A percentile compares a stretch with the other conserved stretches of the same genome.
These are phyloP conservation scores for Percina caprodes DNA, from an alignment of 2,113 vertebrate genomes.

Conservation along the genomic window DNA sequence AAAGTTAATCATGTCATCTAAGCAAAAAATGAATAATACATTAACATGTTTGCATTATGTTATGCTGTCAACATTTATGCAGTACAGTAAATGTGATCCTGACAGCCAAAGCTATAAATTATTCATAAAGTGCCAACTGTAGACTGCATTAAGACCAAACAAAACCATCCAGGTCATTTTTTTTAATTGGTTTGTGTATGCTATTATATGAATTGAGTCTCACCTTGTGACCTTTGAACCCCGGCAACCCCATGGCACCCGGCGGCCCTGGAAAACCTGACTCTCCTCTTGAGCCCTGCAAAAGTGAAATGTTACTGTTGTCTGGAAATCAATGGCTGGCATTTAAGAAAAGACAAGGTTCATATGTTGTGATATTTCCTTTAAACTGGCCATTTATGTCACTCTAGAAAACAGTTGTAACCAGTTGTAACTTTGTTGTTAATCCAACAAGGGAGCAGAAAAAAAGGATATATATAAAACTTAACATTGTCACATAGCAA, in stretches of 20 bases:
- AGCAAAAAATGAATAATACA: slow-evolving; percentile 58
- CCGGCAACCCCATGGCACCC: slow-evolving; percentile 73
- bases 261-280: slow-evolving; percentile 73
- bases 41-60: slow-evolving; percentile 36
- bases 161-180: slow-evolving; percentile 11
- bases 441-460: neutral
- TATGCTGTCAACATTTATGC: slow-evolving; percentile 23
- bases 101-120: slow-evolving; percentile 45
- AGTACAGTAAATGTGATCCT: slow-evolving; percentile 50
- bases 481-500: too few relatives aligned
- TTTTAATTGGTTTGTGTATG: neutral
- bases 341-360: neutral
- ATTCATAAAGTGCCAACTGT: slow-evolving; percentile 48
- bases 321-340: neutral
- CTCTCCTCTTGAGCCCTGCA: slow-evolving; percentile 76
- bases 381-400: slow-evolving; percentile 2
- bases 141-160: slow-evolving; percentile 25
- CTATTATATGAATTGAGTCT: slow-evolving; percentile 1
- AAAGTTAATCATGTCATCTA: slow-evolving; percentile 53
- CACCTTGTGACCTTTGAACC: slow-evolving; percentile 85
- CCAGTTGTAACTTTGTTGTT: neutral
- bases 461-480: neutral
- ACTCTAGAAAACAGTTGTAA: neutral
- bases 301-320: slow-evolving; percentile 19
- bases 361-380: neutral